These are phyloP conservation scores for Dendrolimus punctatus DNA, from an alignment of 1,140 invertebrate species.

Conservation along the genomic window DNA sequence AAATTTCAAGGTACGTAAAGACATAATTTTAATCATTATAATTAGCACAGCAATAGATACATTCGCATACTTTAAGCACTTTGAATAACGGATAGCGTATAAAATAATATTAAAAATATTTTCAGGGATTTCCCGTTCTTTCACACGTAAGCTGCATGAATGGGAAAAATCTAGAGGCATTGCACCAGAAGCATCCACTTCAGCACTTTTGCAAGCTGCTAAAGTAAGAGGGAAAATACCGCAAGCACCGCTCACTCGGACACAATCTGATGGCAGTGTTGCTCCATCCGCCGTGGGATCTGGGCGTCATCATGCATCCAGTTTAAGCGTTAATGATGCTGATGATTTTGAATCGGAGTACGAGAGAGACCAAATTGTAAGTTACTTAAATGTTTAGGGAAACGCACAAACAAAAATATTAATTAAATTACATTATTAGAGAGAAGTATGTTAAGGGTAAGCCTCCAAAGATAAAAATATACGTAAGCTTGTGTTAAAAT, in stretches of 20 bases:
- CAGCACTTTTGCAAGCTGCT: constrained; percentile 77
- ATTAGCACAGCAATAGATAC: too few relatives aligned
- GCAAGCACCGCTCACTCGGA: constrained; percentile 70
- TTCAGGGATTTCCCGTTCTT: constrained; percentile 85
- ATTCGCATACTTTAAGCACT: too few relatives aligned
- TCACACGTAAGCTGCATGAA: constrained; percentile 90
- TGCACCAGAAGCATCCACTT: constrained; percentile 85
- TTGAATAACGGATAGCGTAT: neutral
- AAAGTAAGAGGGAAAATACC: constrained; percentile 66
- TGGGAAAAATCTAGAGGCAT: constrained; percentile 91
- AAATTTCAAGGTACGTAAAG: constrained; percentile 78
- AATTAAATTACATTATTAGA: neutral
- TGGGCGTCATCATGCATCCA: constrained; percentile 77
- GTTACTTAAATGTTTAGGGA: constrained; percentile 1
- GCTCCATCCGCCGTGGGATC: constrained; percentile 63
- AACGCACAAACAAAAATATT: neutral
- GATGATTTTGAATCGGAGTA: constrained; percentile 73
- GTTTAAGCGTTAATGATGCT: constrained; percentile 80
- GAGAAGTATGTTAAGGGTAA: too few relatives aligned
- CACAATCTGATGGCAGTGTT: constrained; percentile 82
- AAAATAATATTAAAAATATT: constrained; percentile 2
- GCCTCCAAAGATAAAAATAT: too few relatives aligned
- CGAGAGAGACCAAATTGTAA: constrained; percentile 49
- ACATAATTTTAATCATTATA: constrained; percentile 1
- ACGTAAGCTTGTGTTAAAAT: too few relatives aligned